phyloP scores from a whole-genome alignment of 2,113 vertebrate species.

The Pelodiscus sinensis region DNA sequence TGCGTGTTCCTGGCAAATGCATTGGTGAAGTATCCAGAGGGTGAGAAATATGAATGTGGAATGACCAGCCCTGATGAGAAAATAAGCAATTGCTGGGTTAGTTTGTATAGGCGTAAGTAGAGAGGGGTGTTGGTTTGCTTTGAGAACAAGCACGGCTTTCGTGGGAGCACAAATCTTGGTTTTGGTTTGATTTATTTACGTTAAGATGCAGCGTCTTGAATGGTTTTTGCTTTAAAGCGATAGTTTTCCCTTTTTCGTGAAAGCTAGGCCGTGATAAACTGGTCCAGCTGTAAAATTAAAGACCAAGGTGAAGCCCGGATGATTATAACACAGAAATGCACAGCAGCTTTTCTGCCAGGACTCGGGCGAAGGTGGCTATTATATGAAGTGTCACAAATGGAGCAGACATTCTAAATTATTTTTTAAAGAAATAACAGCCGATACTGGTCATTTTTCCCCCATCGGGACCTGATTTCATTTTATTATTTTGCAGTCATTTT shows the following conservation, averaged over 20 bases:
- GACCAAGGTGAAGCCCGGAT: constrained; percentile 47
- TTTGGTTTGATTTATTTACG: constrained; percentile 12
- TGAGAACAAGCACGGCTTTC: constrained; percentile 14
- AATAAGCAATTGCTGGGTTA: accelerated
- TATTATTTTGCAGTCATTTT: accelerated
- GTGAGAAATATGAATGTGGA: background rate
- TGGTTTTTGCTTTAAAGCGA: constrained; percentile 42
- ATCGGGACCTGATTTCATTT: background rate
- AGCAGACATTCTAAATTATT: background rate
- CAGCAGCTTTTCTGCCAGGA: background rate
- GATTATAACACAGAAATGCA: constrained; percentile 27
- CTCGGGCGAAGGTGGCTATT: constrained; percentile 6
- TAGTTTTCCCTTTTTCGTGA: constrained; percentile 18
- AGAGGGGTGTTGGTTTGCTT: background rate
- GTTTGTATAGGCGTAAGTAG: background rate
- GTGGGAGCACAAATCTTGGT: background rate
- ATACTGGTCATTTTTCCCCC: background rate
- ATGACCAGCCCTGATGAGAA: no score
- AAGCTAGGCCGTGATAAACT: constrained; percentile 42
- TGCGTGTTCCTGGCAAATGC: background rate
- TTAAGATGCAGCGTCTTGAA: constrained; percentile 19
- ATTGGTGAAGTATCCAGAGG: background rate
- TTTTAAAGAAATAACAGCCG: background rate
- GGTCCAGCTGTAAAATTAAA: constrained; percentile 55
- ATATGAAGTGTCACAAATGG: background rate